Conservation (phyloP, 2,888 invertebrate genomes). For the Leucoma salicis region DNA sequence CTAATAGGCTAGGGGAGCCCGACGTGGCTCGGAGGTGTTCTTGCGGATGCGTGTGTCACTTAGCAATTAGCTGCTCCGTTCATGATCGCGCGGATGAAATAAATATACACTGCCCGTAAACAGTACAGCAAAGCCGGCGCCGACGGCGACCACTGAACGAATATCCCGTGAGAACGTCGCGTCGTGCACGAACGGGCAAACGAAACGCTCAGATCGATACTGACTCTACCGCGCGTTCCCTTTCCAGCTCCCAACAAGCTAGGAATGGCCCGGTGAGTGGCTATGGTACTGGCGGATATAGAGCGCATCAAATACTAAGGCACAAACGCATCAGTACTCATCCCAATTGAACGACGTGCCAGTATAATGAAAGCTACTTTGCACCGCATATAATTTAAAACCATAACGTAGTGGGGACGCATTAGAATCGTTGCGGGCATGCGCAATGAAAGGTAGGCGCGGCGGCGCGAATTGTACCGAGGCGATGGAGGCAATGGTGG, state of each 20-base stretch:
- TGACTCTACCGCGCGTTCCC: slow-evolving; percentile 65
- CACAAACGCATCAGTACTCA: slow-evolving; percentile 42
- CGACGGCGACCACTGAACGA: slow-evolving; percentile 75
- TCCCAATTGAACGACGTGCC: slow-evolving; percentile 45
- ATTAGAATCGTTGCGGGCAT: slow-evolving; percentile 62
- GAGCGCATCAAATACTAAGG: slow-evolving; percentile 37
- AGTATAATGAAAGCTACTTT: slow-evolving; percentile 52
- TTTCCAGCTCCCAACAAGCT: slow-evolving; percentile 56
- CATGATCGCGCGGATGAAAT: slow-evolving; percentile 71
- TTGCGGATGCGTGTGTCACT: slow-evolving; percentile 55
- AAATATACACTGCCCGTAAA: slow-evolving; percentile 68
- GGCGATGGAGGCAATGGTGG: slow-evolving; percentile 54
- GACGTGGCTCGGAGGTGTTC: slow-evolving; percentile 43
- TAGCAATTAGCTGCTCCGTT: slow-evolving; percentile 67
- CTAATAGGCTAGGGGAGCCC: slow-evolving; percentile 38
- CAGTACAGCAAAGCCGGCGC: slow-evolving; percentile 77
- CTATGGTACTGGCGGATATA: slow-evolving; percentile 35
- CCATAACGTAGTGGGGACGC: slow-evolving; percentile 64
- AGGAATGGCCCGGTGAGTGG: slow-evolving; percentile 28
- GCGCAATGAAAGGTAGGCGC: slow-evolving; percentile 68
- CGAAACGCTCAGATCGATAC: slow-evolving; percentile 75
- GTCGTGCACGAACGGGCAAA: slow-evolving; percentile 69
- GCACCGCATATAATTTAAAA: slow-evolving; percentile 62
- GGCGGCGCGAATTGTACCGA: slow-evolving; percentile 52
- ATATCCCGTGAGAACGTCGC: slow-evolving; percentile 74